Evolutionary conservation across 2,888 invertebrate genomes (phyloP).

Genomic region (Heliconius hortense): DNA sequence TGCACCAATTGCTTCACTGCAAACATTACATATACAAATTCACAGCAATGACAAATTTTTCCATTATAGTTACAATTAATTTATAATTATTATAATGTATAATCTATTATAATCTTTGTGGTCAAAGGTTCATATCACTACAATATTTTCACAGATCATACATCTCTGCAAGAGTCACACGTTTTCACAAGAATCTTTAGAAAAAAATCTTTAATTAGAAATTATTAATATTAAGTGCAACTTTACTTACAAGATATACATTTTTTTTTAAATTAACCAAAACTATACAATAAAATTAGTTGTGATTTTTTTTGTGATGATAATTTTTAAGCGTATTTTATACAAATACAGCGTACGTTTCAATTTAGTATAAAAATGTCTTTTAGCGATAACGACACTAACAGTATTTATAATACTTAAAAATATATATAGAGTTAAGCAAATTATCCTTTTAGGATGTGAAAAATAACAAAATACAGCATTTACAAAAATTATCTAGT

Average conservation of each 20-base stretch:
- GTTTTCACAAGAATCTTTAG: neutral
- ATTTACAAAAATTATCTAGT: neutral
- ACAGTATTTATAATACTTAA: constrained; percentile 23
- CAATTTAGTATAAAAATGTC: constrained; percentile 24
- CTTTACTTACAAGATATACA: neutral
- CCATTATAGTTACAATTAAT: constrained; percentile 13
- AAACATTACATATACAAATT: neutral
- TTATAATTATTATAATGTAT: constrained; percentile 10
- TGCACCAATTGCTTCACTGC: neutral
- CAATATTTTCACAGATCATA: constrained; percentile 9
- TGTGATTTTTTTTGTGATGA: constrained; percentile 33
- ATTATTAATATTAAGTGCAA: neutral
- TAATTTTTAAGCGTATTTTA: constrained; percentile 27
- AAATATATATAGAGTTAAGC: constrained; percentile 17
- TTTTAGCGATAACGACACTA: constrained; percentile 23
- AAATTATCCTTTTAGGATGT: neutral
- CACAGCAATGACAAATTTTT: neutral
- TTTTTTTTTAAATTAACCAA: constrained; percentile 15
- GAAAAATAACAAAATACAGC: neutral
- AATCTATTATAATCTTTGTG: constrained; percentile 19
- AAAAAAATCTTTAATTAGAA: neutral
- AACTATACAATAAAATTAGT: constrained; percentile 11
- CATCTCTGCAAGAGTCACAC: constrained; percentile 13
- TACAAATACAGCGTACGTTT: constrained; percentile 2
- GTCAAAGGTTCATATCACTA: constrained; percentile 16